Percentiles rank a stretch among this genome's conserved stretches.
phyloP scores from a whole-genome alignment of 2,888 invertebrate species.

The Lutraria lutraria region DNA sequence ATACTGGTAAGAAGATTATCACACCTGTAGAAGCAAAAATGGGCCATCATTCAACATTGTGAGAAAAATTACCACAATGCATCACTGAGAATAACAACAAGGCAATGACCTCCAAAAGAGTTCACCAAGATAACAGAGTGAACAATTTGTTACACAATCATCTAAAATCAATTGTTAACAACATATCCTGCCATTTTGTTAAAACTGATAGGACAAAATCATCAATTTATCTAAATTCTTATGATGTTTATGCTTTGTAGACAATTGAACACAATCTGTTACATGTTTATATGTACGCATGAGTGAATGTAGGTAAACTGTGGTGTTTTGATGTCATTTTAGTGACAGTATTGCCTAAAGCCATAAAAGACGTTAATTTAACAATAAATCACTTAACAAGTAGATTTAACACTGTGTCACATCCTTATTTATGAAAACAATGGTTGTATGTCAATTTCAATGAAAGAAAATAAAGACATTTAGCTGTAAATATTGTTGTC shows the following conservation, averaged over 20 bases:
- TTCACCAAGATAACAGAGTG: neutral
- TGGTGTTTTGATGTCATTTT: neutral
- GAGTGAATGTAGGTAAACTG: neutral
- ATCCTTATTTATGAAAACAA: no score
- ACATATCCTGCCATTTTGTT: neutral
- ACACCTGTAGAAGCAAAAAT: no score
- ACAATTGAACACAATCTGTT: neutral
- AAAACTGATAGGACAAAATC: neutral
- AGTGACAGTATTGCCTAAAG: conserved; percentile 7
- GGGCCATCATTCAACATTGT: no score
- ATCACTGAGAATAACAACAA: neutral
- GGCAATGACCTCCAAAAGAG: neutral
- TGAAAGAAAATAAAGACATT: no score
- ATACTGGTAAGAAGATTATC: no score
- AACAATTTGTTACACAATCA: no score
- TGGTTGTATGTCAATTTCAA: no score
- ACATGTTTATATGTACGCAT: neutral
- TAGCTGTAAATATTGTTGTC: no score
- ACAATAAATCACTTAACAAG: neutral
- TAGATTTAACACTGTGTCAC: no score
- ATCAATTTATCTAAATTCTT: neutral
- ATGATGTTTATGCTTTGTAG: neutral
- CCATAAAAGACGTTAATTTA: neutral
- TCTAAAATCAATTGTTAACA: no score
- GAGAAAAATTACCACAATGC: no score